Conservation (phyloP, 2,888 invertebrate genomes). For the Dorcus parallelipipedus region DNA sequence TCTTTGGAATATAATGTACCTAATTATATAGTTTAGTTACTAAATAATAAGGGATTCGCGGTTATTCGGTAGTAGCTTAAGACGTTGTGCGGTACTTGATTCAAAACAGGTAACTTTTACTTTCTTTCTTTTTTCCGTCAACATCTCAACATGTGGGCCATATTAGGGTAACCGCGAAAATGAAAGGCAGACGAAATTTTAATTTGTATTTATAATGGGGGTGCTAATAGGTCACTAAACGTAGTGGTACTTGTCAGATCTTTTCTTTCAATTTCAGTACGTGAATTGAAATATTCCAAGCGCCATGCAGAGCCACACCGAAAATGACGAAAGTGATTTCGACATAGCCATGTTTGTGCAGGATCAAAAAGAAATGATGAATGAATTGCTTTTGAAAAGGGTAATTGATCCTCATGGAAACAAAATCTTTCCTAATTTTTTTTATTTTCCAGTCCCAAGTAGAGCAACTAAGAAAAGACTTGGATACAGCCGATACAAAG, state of each 20-base stretch:
- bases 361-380: background rate
- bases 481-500: constrained; percentile 19
- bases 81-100: background rate
- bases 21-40: background rate
- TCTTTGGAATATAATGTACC: no score
- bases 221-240: background rate
- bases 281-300: constrained; percentile 6
- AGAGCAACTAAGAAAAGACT: constrained; percentile 21
- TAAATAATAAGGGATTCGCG: background rate
- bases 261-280: background rate
- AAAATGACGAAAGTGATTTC: background rate
- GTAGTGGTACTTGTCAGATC: background rate
- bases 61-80: background rate
- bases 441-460: constrained; percentile 20
- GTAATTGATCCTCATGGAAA: background rate
- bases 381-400: constrained; percentile 6
- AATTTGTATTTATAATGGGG: no score
- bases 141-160: no score
- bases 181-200: no score
- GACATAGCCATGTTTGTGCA: constrained; percentile 1
- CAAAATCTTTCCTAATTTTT: background rate
- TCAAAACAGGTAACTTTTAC: background rate
- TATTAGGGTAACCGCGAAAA: no score
- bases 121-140: no score
- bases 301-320: background rate